Percentiles rank a stretch among this genome's conserved stretches.
phyloP scores from a whole-genome alignment of 1,140 invertebrate species.

The Paraescarpia echinospica region DNA sequence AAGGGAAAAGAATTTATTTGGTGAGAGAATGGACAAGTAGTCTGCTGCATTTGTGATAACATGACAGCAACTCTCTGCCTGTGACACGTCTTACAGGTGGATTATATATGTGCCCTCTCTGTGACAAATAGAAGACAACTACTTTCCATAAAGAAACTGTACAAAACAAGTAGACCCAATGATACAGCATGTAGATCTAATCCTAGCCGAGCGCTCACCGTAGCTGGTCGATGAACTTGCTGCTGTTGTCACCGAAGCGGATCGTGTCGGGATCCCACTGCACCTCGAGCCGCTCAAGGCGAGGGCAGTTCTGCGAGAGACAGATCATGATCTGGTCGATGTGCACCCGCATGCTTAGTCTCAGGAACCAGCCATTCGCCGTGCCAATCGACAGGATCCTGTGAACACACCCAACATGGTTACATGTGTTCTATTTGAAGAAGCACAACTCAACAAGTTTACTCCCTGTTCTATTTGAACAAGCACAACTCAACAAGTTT shows the following conservation, averaged over 20 bases:
- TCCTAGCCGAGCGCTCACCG: conserved; percentile 40
- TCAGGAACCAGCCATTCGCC: conserved; percentile 90
- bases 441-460: too few relatives aligned
- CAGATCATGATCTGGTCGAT: conserved; percentile 98
- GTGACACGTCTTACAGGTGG: too few relatives aligned
- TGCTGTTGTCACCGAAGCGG: conserved; percentile 97
- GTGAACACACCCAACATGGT: conserved; percentile 37
- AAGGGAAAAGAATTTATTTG: too few relatives aligned
- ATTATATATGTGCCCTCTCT: too few relatives aligned
- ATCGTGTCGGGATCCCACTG: conserved; percentile 98
- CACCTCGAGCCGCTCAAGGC: conserved; percentile 88
- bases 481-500: neutral
- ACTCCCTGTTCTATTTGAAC: too few relatives aligned
- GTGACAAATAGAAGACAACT: too few relatives aligned
- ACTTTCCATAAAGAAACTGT: too few relatives aligned
- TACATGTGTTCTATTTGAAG: neutral
- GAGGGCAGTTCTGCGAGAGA: conserved; percentile 89
- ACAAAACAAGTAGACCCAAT: too few relatives aligned
- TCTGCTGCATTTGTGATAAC: too few relatives aligned
- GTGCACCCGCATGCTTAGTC: conserved; percentile 73
- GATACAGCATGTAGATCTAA: too few relatives aligned
- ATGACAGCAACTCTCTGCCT: too few relatives aligned
- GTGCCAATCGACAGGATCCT: conserved; percentile 98
- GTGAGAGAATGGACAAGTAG: too few relatives aligned
- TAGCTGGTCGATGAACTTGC: conserved; percentile 70